These are phyloP conservation scores for Listronotus oregonensis DNA, from an alignment of 1,140 invertebrate species.

Conservation along the genomic window DNA sequence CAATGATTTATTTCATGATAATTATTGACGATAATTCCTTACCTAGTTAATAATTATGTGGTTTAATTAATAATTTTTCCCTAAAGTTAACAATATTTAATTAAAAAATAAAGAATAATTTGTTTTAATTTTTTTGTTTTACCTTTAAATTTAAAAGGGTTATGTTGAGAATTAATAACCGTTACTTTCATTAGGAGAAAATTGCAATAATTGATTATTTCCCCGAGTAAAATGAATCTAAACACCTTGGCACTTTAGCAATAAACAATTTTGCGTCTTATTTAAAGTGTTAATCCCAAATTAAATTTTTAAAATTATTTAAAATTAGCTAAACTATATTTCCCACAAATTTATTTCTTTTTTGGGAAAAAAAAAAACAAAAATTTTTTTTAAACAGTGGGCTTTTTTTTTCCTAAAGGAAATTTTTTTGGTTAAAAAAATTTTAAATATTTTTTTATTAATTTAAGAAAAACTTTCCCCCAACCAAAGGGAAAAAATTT, in stretches of 20 bases:
- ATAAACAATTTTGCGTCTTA: too few species aligned
- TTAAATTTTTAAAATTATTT: too few species aligned
- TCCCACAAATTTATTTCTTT: too few species aligned
- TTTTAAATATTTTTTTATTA: too few species aligned
- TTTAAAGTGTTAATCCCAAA: too few species aligned
- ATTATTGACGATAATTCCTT: slow-evolving; percentile 25
- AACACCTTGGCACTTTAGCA: background rate
- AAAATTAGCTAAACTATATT: too few species aligned
- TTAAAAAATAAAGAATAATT: slow-evolving; percentile 19
- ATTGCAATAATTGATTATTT: slow-evolving; percentile 4
- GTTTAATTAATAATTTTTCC: slow-evolving; percentile 25
- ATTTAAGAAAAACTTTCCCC: too few species aligned
- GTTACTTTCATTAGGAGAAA: slow-evolving; percentile 4
- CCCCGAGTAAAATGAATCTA: background rate
- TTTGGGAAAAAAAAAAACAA: too few species aligned
- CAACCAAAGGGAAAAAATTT: too few species aligned
- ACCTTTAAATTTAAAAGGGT: slow-evolving; percentile 7
- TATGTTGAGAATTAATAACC: slow-evolving; percentile 4
- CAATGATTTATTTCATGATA: slow-evolving; percentile 28
- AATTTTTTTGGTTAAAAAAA: too few species aligned
- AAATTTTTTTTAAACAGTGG: too few species aligned
- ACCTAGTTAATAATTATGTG: slow-evolving; percentile 18
- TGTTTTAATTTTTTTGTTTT: slow-evolving; percentile 14
- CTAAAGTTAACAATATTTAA: slow-evolving; percentile 22
- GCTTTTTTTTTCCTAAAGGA: too few species aligned